phyloP scores from a whole-genome alignment of 2,797 vertebrate species.

The Apodemus agrarius region DNA sequence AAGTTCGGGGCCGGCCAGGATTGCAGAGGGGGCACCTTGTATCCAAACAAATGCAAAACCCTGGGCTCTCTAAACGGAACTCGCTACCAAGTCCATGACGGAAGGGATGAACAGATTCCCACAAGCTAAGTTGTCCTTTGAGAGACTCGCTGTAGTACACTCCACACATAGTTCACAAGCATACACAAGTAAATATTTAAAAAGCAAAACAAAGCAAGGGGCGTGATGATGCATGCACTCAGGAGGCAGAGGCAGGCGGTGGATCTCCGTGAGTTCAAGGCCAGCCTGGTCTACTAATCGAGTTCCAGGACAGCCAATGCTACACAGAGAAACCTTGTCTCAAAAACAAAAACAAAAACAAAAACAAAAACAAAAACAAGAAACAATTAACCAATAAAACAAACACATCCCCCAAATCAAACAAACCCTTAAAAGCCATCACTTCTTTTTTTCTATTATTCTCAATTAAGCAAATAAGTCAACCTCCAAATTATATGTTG shows the following conservation, averaged over 20 bases:
- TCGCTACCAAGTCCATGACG: background rate
- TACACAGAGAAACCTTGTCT: background rate
- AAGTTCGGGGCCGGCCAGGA: background rate
- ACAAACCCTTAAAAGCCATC: background rate
- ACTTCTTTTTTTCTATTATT: background rate
- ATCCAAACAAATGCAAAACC: background rate
- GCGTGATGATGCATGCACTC: background rate
- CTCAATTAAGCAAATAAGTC: background rate
- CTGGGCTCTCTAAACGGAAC: background rate
- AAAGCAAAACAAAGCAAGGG: background rate
- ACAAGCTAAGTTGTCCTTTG: background rate
- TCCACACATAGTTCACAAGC: background rate
- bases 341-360: background rate
- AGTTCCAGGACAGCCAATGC: background rate
- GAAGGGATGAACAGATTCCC: background rate
- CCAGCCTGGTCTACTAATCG: background rate
- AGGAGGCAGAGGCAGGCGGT: background rate
- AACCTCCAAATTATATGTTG: conserved; percentile 9
- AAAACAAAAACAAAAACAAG: too few relatives aligned
- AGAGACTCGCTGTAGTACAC: background rate
- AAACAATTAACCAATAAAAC: background rate
- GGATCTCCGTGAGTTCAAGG: background rate
- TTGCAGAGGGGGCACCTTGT: background rate
- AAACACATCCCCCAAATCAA: background rate
- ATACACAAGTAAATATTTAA: background rate